Conservation (phyloP, 2,113 vertebrate genomes). For the Ovis canadensis region DNA sequence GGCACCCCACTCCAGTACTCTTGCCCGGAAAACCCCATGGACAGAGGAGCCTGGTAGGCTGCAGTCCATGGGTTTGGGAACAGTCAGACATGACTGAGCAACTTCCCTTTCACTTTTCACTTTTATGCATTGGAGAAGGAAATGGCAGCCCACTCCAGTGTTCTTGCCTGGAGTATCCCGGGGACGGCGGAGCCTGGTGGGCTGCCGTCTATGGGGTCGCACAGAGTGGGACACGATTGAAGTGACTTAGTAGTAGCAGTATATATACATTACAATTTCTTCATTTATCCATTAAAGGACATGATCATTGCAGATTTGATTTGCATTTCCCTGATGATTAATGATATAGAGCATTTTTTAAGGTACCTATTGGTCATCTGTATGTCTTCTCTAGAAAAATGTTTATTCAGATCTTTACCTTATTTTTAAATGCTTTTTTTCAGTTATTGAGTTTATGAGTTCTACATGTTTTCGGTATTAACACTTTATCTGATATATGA, state of each 20-base stretch:
- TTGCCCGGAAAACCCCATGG: too few species aligned
- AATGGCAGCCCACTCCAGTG: too few species aligned
- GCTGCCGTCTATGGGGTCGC: too few species aligned
- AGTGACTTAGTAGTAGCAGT: too few species aligned
- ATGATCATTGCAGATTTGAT: not conserved
- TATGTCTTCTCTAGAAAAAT: not conserved
- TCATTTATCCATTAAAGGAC: not conserved
- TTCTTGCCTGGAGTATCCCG: too few species aligned
- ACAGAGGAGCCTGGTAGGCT: too few species aligned
- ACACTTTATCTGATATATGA: not conserved
- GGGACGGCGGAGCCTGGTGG: too few species aligned
- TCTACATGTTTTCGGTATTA: not conserved
- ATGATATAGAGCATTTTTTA: not conserved
- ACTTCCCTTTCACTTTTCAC: too few species aligned
- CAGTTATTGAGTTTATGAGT: not conserved
- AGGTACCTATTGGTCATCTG: not conserved
- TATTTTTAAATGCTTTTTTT: not conserved
- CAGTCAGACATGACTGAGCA: fast-evolving
- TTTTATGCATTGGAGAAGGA: too few species aligned
- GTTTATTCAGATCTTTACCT: not conserved
- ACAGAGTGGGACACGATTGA: too few species aligned
- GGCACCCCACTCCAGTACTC: too few species aligned
- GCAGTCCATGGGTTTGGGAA: too few species aligned
- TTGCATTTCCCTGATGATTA: not conserved
- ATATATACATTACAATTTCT: not conserved